Evolutionary conservation across 2,797 vertebrate genomes (phyloP).

Genomic region (Brachyrhaphis roseni): DNA sequence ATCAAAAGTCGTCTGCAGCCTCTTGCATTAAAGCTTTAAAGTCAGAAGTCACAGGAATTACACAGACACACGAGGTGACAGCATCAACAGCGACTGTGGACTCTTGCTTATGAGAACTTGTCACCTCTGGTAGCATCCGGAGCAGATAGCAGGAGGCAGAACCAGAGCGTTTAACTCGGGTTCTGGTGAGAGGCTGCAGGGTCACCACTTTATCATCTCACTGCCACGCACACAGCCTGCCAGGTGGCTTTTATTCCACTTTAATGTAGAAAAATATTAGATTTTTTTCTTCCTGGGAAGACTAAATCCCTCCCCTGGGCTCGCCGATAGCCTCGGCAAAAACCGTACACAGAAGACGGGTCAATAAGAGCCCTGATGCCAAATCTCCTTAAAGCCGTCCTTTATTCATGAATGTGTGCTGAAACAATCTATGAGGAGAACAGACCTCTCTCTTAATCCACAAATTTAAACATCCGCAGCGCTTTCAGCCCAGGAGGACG

Average conservation of each 20-base stretch:
- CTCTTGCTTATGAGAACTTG: slow-evolving; percentile 59
- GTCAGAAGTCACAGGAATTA: slow-evolving; percentile 29
- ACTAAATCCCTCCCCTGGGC: slow-evolving; percentile 75
- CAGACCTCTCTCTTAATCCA: slow-evolving; percentile 52
- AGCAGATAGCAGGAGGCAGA: slow-evolving; percentile 63
- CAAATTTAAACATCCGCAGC: slow-evolving; percentile 44
- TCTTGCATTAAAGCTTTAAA: not conserved
- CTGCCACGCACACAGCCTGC: slow-evolving; percentile 34
- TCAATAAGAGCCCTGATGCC: slow-evolving; percentile 72
- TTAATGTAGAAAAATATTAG: slow-evolving; percentile 78
- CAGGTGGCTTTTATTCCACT: slow-evolving; percentile 75
- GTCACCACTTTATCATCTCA: slow-evolving; percentile 68
- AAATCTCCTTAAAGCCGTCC: slow-evolving; percentile 71
- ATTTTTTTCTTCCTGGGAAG: slow-evolving; percentile 64
- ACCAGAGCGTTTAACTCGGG: slow-evolving; percentile 63
- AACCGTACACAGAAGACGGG: slow-evolving; percentile 63
- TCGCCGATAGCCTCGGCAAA: slow-evolving; percentile 55
- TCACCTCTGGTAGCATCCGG: slow-evolving; percentile 59
- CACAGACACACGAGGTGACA: slow-evolving; percentile 40
- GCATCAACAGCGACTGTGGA: slow-evolving; percentile 45
- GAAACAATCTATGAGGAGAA: slow-evolving; percentile 63
- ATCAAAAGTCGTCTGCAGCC: not conserved
- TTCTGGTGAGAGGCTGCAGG: slow-evolving; percentile 58
- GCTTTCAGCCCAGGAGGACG: slow-evolving; percentile 38
- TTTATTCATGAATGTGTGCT: slow-evolving; percentile 74